Evolutionary conservation across 2,888 invertebrate species (phyloP), one percentile per base, ranked within the genome.

Genomic region (Cheilosia urbana): DNA sequence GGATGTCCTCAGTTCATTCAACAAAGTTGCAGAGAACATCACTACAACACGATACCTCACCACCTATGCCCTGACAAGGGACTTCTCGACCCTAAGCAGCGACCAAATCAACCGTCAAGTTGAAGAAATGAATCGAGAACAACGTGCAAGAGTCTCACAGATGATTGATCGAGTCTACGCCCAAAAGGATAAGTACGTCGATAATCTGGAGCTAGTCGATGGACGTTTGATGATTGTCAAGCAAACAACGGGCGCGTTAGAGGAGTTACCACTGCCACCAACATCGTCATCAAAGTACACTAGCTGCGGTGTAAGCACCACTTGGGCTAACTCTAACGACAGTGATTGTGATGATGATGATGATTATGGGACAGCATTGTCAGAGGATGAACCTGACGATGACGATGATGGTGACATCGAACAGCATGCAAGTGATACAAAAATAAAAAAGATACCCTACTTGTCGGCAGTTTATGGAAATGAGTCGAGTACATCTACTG

Each of bases 181-280:
- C 0, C 89, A 92, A 42, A 90, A 89, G 9, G 90, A 91, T 9
- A 88, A 84, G 15, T 90, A 90, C 53, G 88, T 90, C 19, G 91
- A 92, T 65, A 88, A 87, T 0, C 69, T 92, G 4, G 92, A 92
- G 30, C 88, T 91, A 4, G 87, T 91, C 1, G 88, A 91, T 77
- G 89, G 89, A 21, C 89, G 89, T 15, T 73, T 92, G 75, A 89
- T 91, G 87, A 87, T 91, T 49, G 88, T 90, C 1, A 90, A 91
- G 42, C 89, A 89, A 57, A 87, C 88, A 45, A 88, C 90, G 0
- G 90, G 90, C 0, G 88, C 87, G 4, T 27, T 91, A 7, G 87
- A 88, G 21, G 90, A 91, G 15, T 66, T 91, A 19, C 89, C 90
- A 0, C 87, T 27, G 4, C 68, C 62, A 7, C 68, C 19, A 15